Conservation (phyloP, 2,888 invertebrate genomes). For the Ectobius pallidus region DNA sequence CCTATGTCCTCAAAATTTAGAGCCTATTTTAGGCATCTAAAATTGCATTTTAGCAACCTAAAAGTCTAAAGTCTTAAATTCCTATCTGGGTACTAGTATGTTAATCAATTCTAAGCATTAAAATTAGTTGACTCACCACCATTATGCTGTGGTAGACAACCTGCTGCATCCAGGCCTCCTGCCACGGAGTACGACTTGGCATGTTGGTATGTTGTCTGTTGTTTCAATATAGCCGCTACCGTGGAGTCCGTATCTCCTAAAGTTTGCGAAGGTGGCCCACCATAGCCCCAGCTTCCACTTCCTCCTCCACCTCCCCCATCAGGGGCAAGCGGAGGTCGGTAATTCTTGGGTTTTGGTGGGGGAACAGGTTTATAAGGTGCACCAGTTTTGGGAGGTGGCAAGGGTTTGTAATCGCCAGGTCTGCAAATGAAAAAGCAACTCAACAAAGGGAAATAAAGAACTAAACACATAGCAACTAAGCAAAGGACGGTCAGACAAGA, state of each 20-base stretch:
- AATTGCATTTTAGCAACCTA: too few relatives aligned
- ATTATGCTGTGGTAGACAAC: conserved; percentile 56
- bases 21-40: too few relatives aligned
- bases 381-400: conserved; percentile 48
- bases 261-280: conserved; percentile 10
- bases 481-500: conserved; percentile 47
- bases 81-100: too few relatives aligned
- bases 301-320: conserved; percentile 36
- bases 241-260: conserved; percentile 13
- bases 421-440: conserved; percentile 26
- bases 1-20: too few relatives aligned
- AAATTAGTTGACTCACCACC: conserved; percentile 59
- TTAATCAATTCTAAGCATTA: too few relatives aligned
- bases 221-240: conserved; percentile 23
- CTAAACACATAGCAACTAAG: not conserved
- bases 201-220: conserved; percentile 53
- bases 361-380: conserved; percentile 83
- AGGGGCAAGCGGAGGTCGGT: conserved; percentile 69
- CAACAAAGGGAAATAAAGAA: not conserved
- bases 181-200: conserved; percentile 59
- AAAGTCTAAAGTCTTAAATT: too few relatives aligned
- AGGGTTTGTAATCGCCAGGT: conserved; percentile 46
- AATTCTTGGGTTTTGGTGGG: conserved; percentile 92
- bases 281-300: conserved; percentile 34
- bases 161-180: conserved; percentile 51